Evolutionary conservation across 2,888 invertebrate species (phyloP).

Genomic region (Acanthacorydalis orientalis): DNA sequence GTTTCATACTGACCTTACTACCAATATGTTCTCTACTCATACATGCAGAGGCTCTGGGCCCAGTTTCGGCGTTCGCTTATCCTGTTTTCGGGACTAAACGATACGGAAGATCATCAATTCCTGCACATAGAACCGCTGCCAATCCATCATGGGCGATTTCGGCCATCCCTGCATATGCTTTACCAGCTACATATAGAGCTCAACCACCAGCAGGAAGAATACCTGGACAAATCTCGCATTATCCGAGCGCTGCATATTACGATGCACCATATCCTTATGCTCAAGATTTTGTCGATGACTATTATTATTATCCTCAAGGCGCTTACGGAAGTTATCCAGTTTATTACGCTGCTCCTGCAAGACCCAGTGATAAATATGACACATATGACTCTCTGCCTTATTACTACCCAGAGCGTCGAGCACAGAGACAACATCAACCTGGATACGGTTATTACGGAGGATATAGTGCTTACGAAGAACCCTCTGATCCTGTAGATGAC

Average conservation of each 20-base stretch:
- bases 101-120: constrained; percentile 18
- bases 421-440: constrained; percentile 14
- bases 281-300: constrained; percentile 37
- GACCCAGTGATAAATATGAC: constrained; percentile 29
- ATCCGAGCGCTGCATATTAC: constrained; percentile 28
- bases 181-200: background rate
- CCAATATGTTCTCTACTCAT: constrained; percentile 16
- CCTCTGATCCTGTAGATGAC: constrained; percentile 31
- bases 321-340: constrained; percentile 17
- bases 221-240: constrained; percentile 16
- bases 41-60: constrained; percentile 17
- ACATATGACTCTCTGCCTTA: constrained; percentile 27
- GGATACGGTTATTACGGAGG: constrained; percentile 16
- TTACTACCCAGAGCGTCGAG: constrained; percentile 28
- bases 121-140: background rate
- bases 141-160: background rate
- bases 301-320: constrained; percentile 28
- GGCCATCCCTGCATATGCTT: constrained; percentile 10
- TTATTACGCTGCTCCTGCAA: constrained; percentile 24
- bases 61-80: constrained; percentile 15
- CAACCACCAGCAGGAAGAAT: constrained; percentile 7
- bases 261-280: constrained; percentile 28
- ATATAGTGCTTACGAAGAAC: constrained; percentile 26
- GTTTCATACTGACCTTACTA: constrained; percentile 15
- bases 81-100: constrained; percentile 26